Base-by-base conservation (phyloP, 2,113 vertebrate species). In the Ploceus nigricollis region DNA sequence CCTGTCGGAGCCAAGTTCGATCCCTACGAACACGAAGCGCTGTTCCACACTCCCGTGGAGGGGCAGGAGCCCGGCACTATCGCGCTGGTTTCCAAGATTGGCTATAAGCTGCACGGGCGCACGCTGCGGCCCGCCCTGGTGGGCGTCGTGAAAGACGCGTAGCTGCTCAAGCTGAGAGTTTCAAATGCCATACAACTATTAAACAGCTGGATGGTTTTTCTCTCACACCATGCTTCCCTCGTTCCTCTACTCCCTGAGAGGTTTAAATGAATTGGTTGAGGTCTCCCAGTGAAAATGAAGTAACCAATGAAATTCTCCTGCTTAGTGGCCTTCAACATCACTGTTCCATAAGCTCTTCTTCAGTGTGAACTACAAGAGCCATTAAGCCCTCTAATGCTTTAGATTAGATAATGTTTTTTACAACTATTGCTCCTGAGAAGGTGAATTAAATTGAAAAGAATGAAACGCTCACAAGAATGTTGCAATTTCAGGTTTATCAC, bases 61-160 rank as follows among this genome's bases (percentile, higher is more conserved):
- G 99, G 99, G 39, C 98, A 98, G 91, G 98, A 99, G 97, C 98
- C 99, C 0, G 99, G 99, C 97, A 99, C 98, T 0, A 97, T 99
- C 15, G 99, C 99, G 0, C 13, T 99, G 9, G 99, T 99, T 3
- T 99, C 98, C 95, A 99, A 99, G 97, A 98, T 99, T 7, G 99
- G 99, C 83, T 99, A 99, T 82, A 99, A 99, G 98, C 97, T 99
- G 82, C 99, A 99, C 0, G 99, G 99, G 20, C 99, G 99, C 80
- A 99, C 99, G 8, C 98, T 99, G 78, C 98, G 99, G 93, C 99
- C 99, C 2, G 99, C 99, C 9, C 83, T 99, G 44, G 99, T 99
- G 69, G 99, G 99, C 5, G 99, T 99, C 48, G 99, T 98, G 25
- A 99, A 99, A 96, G 99, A 97, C 0, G 96, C 98, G 0, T 99